phyloP scores from a whole-genome alignment of 2,797 vertebrate species.

The Ptychobarbus kaznakovi region DNA sequence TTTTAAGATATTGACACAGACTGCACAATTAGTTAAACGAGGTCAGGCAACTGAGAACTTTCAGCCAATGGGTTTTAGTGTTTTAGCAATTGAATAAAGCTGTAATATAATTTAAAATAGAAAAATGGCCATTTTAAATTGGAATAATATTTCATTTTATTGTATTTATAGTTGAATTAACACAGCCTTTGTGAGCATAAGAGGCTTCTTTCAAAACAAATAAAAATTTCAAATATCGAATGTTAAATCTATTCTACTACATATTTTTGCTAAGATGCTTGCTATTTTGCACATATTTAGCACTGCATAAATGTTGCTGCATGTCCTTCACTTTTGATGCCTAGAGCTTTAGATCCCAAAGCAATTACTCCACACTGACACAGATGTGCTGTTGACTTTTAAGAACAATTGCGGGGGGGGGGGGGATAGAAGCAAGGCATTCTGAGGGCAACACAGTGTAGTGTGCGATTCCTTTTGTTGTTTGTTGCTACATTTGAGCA shows the following conservation, averaged over 20 bases:
- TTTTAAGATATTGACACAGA: no score
- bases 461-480: neutral
- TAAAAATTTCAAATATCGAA: no score
- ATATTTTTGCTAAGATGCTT: neutral
- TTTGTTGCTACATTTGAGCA: neutral
- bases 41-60: no score
- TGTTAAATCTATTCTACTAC: neutral
- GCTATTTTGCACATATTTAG: neutral
- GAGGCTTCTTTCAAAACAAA: neutral
- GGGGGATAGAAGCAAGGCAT: neutral
- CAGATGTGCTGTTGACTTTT: conserved; percentile 38
- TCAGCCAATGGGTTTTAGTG: no score
- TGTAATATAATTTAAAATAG: neutral
- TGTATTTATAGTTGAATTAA: neutral
- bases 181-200: neutral
- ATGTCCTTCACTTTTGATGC: conserved; percentile 35
- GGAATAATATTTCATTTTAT: neutral
- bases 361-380: conserved; percentile 38
- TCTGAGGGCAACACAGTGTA: conserved; percentile 4
- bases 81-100: no score
- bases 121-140: neutral
- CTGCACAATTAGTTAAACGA: no score
- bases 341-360: conserved; percentile 40
- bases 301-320: conserved; percentile 17
- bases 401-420: conserved; percentile 13